Base-by-base conservation (phyloP, 2,797 vertebrate species). In the Sciurus carolinensis region DNA sequence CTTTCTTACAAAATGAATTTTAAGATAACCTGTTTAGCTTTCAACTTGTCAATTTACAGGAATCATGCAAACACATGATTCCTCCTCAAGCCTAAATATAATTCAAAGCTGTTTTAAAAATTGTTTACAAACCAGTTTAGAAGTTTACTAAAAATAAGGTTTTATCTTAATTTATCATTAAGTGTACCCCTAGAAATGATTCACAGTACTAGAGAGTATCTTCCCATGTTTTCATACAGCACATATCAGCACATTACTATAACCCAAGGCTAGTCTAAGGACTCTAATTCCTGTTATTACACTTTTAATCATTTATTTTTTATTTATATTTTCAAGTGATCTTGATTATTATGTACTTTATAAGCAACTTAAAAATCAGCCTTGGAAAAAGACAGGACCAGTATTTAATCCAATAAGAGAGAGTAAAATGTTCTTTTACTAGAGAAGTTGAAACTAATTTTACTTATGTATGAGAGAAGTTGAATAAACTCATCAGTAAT, bases 251-350 rank as follows among this genome's bases (percentile, higher is more conserved):
- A 59, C 57, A 24, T 26, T 59, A 26, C 20, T 14, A 79, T 11
- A 72, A 39, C 36, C 30, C 9, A 79, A 83, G 33, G 59, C 33
- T 33, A 62, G 57, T 17, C 71, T 30, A 57, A 22, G 33, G 36
- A 69, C 30, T 67, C 42, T 39, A 30, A 7, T 33, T 44, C 22
- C 57, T 59, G 2, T 9, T 10, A 59, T 59, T 59, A 26, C 57
- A 59, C 22, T 59, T 24, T 59, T 96, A 71, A 44, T n/a, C 33
- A 44, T 90, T 86, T 44, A 59, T 73, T 39, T 39, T 39, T 39
- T 75, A 99, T 99, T 98, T n/a, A 64, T 9, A 54, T 3, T 71
- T 82, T 71, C n/a, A 87, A 47, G 7, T 33, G 57, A 66, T 3
- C 52, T 95, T 86, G 15, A 39, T 79, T 57, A 97, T 99, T 79